A percentile compares a stretch with the other conserved stretches of the same genome.
Conservation (phyloP, 1,140 invertebrate genomes). For the Brachionus angularis region DNA sequence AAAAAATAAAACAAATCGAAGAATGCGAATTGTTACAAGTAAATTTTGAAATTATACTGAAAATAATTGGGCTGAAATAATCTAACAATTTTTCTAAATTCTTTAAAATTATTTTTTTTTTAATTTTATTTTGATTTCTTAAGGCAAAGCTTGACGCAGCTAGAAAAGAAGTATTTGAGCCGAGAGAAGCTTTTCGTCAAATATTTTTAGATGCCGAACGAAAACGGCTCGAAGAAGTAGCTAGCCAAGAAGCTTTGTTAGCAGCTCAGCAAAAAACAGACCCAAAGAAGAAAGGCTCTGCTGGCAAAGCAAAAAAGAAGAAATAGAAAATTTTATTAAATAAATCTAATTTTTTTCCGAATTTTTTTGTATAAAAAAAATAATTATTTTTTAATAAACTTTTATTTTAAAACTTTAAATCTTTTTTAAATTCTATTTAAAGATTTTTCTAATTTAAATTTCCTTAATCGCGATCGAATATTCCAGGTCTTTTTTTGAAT, state of each 20-base stretch:
- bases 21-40: conserved; percentile 26
- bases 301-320: conserved; percentile 50
- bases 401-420: no score
- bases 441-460: no score
- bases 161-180: conserved; percentile 50
- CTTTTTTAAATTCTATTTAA: no score
- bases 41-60: no score
- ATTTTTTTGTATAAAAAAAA: no score
- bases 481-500: no score
- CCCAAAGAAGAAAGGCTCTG: conserved; percentile 53
- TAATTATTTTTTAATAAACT: no score
- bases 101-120: no score
- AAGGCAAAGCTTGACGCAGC: conserved; percentile 53
- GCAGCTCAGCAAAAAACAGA: conserved; percentile 49
- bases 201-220: conserved; percentile 54
- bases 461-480: no score
- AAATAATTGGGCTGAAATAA: no score
- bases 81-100: no score
- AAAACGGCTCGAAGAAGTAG: conserved; percentile 51
- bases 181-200: conserved; percentile 55
- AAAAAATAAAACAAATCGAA: conserved; percentile 42
- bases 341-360: no score
- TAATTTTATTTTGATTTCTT: neutral
- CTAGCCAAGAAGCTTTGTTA: conserved; percentile 50
- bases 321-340: conserved; percentile 11